Evolutionary conservation across 1,140 invertebrate genomes (phyloP).

Genomic region (Parapsyche elsis): DNA sequence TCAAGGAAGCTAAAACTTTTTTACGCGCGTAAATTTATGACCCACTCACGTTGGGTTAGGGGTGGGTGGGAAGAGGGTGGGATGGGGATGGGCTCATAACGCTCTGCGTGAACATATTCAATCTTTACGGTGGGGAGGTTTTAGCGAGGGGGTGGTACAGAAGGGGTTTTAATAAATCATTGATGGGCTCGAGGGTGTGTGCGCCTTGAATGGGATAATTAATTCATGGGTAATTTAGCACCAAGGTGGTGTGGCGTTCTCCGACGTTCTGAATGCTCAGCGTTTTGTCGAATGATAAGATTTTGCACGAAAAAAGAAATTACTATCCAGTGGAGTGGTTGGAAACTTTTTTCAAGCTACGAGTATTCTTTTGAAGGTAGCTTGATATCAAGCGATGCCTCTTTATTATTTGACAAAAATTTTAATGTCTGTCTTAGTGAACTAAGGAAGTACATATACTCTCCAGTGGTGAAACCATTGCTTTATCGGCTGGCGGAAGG

Average conservation of each 20-base stretch:
- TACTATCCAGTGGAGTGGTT: too few species aligned
- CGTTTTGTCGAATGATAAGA: too few species aligned
- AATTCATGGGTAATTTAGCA: slow-evolving; percentile 25
- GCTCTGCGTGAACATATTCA: slow-evolving; percentile 4
- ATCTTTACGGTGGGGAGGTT: background rate
- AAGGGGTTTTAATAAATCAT: slow-evolving; percentile 32
- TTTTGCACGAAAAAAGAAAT: too few species aligned
- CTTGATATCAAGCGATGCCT: too few species aligned
- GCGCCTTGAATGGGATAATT: slow-evolving; percentile 5
- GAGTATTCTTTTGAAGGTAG: too few species aligned
- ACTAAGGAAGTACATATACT: too few species aligned
- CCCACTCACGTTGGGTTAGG: background rate
- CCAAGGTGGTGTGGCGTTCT: background rate
- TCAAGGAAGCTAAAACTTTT: background rate
- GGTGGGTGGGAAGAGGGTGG: background rate
- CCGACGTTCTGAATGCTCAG: background rate
- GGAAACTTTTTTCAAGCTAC: too few species aligned
- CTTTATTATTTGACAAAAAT: too few species aligned
- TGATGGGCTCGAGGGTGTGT: background rate
- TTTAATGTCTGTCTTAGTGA: too few species aligned
- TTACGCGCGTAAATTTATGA: background rate
- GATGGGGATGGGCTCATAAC: background rate
- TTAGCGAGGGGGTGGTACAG: background rate
- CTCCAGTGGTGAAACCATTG: too few species aligned
- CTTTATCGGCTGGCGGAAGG: too few species aligned